Conservation (phyloP, 1,140 invertebrate species). For the Campoletis sonorensis region DNA sequence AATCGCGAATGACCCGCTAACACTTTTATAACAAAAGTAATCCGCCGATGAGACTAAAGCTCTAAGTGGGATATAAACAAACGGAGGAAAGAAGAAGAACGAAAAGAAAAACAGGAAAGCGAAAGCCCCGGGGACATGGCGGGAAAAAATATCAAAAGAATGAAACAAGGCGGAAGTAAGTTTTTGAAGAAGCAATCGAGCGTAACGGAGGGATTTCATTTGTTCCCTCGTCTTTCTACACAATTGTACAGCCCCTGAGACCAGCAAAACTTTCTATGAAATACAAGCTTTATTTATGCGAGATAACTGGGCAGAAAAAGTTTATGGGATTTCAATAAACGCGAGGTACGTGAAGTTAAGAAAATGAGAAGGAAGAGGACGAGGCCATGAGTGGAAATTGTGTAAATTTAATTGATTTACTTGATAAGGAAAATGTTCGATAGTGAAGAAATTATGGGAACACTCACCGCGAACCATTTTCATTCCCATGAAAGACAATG, state of each 20-base stretch:
- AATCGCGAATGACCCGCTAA: constrained; percentile 28
- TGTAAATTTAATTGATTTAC: too few species aligned
- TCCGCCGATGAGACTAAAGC: background rate
- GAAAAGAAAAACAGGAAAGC: background rate
- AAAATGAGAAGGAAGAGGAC: background rate
- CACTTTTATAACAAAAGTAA: background rate
- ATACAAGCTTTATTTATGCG: background rate
- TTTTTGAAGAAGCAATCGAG: constrained; percentile 1
- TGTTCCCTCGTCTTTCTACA: background rate
- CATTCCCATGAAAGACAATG: background rate
- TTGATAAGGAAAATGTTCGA: too few species aligned
- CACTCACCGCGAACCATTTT: constrained; percentile 36
- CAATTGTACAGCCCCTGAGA: too few species aligned
- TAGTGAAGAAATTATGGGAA: background rate
- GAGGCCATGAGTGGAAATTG: background rate
- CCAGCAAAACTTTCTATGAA: background rate
- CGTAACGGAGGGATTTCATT: background rate
- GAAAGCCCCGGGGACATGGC: too few species aligned
- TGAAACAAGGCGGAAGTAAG: background rate
- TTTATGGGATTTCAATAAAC: constrained; percentile 8
- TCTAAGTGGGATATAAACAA: background rate
- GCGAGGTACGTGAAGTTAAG: background rate
- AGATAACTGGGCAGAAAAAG: background rate
- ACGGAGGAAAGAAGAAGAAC: background rate
- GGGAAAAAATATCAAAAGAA: background rate